phyloP scores from a whole-genome alignment of 2,113 vertebrate species.

The Willisornis vidua region DNA sequence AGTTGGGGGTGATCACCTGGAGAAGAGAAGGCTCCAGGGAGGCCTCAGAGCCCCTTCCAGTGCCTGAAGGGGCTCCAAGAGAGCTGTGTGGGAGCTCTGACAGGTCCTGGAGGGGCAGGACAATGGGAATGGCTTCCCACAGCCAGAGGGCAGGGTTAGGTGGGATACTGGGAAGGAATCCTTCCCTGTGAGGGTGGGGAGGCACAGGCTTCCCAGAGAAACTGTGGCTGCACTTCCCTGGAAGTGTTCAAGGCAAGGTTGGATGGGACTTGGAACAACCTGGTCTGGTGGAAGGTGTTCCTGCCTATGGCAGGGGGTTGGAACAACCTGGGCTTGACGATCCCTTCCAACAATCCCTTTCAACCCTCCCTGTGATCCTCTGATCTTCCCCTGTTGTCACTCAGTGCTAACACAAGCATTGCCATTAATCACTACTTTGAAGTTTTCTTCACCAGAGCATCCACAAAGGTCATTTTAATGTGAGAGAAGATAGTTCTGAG shows the following conservation, averaged over 20 bases:
- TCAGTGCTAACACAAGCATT: background rate
- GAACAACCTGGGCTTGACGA: background rate
- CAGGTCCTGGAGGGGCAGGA: background rate
- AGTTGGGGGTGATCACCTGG: background rate
- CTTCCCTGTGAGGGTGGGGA: background rate
- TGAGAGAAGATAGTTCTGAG: background rate
- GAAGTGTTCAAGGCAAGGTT: accelerated
- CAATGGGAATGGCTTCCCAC: background rate
- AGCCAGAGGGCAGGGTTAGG: background rate
- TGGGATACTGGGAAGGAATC: background rate
- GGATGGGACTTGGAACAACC: accelerated
- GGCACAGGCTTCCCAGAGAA: background rate
- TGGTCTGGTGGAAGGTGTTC: background rate
- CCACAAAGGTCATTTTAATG: background rate
- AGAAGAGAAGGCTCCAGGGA: background rate
- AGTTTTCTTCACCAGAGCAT: background rate
- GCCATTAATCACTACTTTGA: background rate
- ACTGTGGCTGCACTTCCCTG: background rate
- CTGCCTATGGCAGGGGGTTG: background rate
- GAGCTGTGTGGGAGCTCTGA: background rate
- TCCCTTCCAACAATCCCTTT: background rate
- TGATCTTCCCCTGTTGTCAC: background rate
- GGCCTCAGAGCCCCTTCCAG: background rate
- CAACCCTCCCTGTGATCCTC: background rate
- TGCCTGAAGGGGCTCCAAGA: background rate